These are phyloP conservation scores for Salminus brasiliensis DNA, from an alignment of 2,113 vertebrate species.

Conservation along the genomic window DNA sequence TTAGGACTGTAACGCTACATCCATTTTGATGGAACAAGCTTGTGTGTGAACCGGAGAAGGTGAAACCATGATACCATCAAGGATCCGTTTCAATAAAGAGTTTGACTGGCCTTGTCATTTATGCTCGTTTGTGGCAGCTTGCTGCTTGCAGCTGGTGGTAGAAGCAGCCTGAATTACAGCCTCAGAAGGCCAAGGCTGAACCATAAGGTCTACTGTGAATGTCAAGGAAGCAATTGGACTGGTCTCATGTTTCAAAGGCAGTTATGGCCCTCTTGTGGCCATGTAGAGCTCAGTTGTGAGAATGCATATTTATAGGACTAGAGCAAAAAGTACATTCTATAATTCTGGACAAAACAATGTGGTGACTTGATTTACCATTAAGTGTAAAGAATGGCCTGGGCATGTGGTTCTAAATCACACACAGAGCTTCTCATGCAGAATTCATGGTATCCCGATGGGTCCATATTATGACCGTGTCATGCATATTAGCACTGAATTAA, in stretches of 20 bases:
- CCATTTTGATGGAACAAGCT: background rate
- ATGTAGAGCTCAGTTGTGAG: background rate
- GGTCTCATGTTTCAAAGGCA: background rate
- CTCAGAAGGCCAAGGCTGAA: background rate
- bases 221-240: background rate
- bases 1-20: background rate
- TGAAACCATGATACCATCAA: background rate
- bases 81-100: background rate
- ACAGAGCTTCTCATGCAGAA: background rate
- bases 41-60: background rate
- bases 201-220: background rate
- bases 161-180: constrained; percentile 14
- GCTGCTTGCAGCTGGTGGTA: background rate
- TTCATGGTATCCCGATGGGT: background rate
- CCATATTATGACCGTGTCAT: too few species aligned
- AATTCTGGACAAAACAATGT: background rate
- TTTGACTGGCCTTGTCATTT: background rate
- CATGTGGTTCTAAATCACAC: background rate
- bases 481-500: background rate
- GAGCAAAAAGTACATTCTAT: background rate
- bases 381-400: background rate
- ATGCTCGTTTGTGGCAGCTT: background rate
- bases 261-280: constrained; percentile 40
- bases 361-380: background rate
- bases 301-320: background rate